Conservation (phyloP, 2,797 vertebrate genomes). For the Euthynnus affinis region DNA sequence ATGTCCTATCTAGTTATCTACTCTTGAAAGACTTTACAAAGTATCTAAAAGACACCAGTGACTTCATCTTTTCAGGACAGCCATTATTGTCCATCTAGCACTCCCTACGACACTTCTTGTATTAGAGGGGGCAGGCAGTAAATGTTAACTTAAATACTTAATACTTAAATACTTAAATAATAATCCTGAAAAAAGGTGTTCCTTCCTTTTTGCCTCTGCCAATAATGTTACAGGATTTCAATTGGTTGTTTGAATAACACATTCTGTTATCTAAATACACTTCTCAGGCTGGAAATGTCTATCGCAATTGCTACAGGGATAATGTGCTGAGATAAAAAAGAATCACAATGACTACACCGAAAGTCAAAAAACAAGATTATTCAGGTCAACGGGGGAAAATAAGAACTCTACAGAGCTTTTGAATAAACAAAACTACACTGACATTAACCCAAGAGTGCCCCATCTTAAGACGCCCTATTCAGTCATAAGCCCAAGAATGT, state of each 20-base stretch:
- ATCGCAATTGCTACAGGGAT: not conserved
- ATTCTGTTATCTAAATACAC: not conserved
- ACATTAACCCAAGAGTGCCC: not conserved
- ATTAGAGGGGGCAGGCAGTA: not conserved
- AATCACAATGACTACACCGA: not conserved
- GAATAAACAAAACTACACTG: not conserved
- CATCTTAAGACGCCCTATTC: conserved; percentile 4
- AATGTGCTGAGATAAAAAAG: not conserved
- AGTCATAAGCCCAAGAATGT: conserved; percentile 26
- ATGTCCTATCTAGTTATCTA: not conserved
- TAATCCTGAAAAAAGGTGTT: not conserved
- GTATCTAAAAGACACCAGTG: not conserved
- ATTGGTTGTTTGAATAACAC: not conserved
- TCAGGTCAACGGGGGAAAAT: not conserved
- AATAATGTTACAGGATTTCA: not conserved
- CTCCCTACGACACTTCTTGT: not conserved
- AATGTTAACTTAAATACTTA: too few species aligned
- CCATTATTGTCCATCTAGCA: not conserved
- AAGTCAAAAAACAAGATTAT: not conserved
- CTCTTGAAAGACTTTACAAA: not conserved
- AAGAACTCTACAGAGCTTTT: not conserved
- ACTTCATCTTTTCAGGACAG: not conserved
- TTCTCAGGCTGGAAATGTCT: not conserved
- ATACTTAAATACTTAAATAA: conserved; percentile 2
- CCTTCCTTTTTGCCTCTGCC: too few species aligned